Evolutionary conservation across 1,140 invertebrate genomes (phyloP).

Genomic region (Hyles euphorbiae): DNA sequence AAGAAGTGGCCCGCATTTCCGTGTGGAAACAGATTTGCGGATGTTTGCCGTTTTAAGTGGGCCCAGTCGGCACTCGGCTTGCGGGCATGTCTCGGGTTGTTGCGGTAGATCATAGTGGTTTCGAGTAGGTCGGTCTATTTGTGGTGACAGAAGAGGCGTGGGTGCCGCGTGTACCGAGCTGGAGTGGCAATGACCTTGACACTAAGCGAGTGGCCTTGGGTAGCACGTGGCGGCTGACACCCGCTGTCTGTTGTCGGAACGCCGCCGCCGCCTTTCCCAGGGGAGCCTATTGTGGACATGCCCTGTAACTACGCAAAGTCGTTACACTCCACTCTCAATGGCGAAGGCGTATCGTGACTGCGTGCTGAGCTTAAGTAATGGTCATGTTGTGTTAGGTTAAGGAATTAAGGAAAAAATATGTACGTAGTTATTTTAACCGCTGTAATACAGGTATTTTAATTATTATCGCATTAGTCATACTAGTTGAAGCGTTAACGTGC

Average conservation of each 20-base stretch:
- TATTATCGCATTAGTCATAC: too few species aligned
- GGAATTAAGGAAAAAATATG: too few species aligned
- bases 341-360: background rate
- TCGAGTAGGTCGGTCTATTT: constrained; percentile 69
- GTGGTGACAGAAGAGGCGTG: constrained; percentile 72
- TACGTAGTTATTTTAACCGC: too few species aligned
- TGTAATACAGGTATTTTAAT: too few species aligned
- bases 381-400: too few species aligned
- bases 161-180: constrained; percentile 70
- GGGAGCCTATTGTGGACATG: constrained; percentile 67
- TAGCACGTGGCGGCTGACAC: constrained; percentile 75
- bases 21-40: background rate
- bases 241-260: constrained; percentile 74
- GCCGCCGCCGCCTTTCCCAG: constrained; percentile 71
- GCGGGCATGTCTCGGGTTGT: constrained; percentile 36
- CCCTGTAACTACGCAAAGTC: constrained; percentile 26
- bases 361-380: too few species aligned
- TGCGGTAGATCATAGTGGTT: constrained; percentile 50
- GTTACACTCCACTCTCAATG: background rate
- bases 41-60: background rate
- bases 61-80: constrained; percentile 7
- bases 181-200: constrained; percentile 75
- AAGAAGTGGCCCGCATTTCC: background rate
- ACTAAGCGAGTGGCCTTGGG: constrained; percentile 74
- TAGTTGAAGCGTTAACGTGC: too few species aligned